phyloP scores from a whole-genome alignment of 2,888 invertebrate genomes.

The Axea sp. region DNA sequence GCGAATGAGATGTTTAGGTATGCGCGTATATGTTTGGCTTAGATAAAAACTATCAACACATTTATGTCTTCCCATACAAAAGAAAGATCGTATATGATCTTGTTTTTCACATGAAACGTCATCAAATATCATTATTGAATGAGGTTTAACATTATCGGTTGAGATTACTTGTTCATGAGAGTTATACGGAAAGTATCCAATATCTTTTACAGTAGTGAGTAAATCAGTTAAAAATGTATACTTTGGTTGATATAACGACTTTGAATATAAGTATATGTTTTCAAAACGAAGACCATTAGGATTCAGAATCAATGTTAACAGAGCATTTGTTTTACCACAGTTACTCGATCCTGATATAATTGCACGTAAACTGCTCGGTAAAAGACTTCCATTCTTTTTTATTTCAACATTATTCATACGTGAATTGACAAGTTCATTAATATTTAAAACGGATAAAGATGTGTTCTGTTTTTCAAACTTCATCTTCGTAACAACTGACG shows the following conservation, averaged over 20 bases:
- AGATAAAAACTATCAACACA: conserved; percentile 64
- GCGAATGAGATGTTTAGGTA: conserved; percentile 40
- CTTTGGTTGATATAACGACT: conserved; percentile 62
- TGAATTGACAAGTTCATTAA: too few species aligned
- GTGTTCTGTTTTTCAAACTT: too few species aligned
- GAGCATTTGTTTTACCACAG: conserved; percentile 75
- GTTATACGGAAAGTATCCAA: conserved; percentile 39
- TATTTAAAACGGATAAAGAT: too few species aligned
- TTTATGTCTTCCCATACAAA: conserved; percentile 63
- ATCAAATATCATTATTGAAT: conserved; percentile 74
- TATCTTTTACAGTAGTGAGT: conserved; percentile 49
- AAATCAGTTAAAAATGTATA: conserved; percentile 67
- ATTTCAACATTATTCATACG: too few species aligned
- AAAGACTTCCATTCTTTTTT: too few species aligned
- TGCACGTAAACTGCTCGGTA: too few species aligned
- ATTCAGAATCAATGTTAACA: conserved; percentile 69
- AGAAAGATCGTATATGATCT: conserved; percentile 59
- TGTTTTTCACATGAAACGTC: conserved; percentile 72
- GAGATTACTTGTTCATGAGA: conserved; percentile 31
- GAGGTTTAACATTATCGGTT: conserved; percentile 5
- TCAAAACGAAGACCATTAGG: conserved; percentile 73
- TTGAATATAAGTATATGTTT: conserved; percentile 74
- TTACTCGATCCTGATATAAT: conserved; percentile 73
- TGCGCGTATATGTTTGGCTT: conserved; percentile 64
- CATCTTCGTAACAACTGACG: too few species aligned